Percentiles rank a stretch among this genome's conserved stretches.
Evolutionary conservation across 2,888 invertebrate genomes (phyloP).

Genomic region (Cheilosia variabilis): DNA sequence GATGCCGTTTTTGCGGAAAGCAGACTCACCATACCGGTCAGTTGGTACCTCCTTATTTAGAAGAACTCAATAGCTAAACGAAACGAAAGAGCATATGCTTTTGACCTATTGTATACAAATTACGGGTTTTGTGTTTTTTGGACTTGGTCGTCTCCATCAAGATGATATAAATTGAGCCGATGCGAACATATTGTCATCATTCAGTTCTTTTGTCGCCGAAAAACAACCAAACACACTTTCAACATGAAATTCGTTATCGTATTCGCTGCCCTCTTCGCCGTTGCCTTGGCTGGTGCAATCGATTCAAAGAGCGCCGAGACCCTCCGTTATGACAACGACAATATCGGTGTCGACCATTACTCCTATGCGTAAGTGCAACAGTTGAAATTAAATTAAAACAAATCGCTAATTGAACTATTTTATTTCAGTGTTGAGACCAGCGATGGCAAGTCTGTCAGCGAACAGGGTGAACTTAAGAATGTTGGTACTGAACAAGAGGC

Average conservation of each 20-base stretch:
- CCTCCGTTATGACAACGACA: neutral
- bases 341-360: neutral
- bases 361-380: neutral
- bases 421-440: conserved; percentile 4
- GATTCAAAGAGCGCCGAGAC: neutral
- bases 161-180: neutral
- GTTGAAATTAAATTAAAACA: neutral
- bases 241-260: conserved; percentile 16
- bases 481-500: conserved; percentile 82
- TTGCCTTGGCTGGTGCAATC: neutral
- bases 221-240: neutral
- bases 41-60: neutral
- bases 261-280: conserved; percentile 15
- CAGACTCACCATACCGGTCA: neutral
- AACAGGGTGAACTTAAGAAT: conserved; percentile 77
- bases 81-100: neutral
- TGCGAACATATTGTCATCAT: neutral
- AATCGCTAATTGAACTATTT: neutral
- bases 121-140: neutral
- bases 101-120: neutral
- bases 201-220: neutral
- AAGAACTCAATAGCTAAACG: neutral
- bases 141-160: neutral
- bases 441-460: conserved; percentile 12
- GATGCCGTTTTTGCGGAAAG: neutral